Conservation (phyloP, 2,113 vertebrate genomes). For the Cyprinus carpio region DNA sequence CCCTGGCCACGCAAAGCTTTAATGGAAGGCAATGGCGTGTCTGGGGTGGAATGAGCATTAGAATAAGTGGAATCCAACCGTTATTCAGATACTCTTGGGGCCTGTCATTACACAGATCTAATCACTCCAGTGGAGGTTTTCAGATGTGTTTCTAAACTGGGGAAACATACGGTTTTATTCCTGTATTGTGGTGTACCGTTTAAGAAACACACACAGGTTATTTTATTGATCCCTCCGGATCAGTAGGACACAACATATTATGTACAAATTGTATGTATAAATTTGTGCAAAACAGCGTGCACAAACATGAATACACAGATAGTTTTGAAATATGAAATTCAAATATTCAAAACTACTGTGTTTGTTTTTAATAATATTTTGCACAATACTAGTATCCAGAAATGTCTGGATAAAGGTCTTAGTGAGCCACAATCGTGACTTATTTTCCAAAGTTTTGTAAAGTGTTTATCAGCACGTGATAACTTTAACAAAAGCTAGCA, state of each 20-base stretch:
- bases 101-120: conserved; percentile 57
- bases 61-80: conserved; percentile 54
- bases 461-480: background rate
- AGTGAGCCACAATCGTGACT: background rate
- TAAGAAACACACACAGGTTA: background rate
- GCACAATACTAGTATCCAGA: no score
- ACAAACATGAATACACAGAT: background rate
- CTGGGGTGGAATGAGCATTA: conserved; percentile 50
- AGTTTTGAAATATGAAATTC: accelerated
- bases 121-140: conserved; percentile 18
- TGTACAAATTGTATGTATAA: background rate
- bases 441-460: no score
- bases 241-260: background rate
- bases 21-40: conserved; percentile 49
- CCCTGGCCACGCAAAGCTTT: conserved; percentile 48
- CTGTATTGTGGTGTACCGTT: background rate
- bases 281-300: background rate
- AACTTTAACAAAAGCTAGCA: background rate
- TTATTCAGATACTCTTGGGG: conserved; percentile 45
- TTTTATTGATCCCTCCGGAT: background rate
- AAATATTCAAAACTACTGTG: background rate
- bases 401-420: background rate
- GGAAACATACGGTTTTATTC: background rate
- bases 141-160: background rate
- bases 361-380: background rate